Evolutionary conservation across 2,888 invertebrate genomes (phyloP).

Genomic region (Sthenelais limicola): DNA sequence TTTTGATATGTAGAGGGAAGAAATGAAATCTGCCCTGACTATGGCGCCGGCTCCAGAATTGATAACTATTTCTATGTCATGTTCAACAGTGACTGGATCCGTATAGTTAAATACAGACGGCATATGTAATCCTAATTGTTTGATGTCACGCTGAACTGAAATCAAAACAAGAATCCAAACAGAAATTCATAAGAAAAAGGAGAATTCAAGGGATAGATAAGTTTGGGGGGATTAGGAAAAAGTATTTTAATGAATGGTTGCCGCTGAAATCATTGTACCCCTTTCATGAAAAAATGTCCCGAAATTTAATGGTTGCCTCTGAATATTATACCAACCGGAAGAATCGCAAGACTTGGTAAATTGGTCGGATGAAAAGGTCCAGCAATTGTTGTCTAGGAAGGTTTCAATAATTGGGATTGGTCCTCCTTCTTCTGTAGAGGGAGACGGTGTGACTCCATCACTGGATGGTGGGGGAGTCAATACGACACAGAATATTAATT

Average conservation of each 20-base stretch:
- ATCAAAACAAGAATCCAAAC: background rate
- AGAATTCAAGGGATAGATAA: too few relatives aligned
- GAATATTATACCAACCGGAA: too few relatives aligned
- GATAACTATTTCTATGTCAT: slow-evolving; percentile 1
- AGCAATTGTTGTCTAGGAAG: slow-evolving; percentile 7
- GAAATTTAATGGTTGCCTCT: too few relatives aligned
- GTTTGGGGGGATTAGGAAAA: too few relatives aligned
- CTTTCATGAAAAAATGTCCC: too few relatives aligned
- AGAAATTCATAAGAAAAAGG: too few relatives aligned
- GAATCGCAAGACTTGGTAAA: background rate
- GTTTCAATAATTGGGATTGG: background rate
- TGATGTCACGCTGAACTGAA: slow-evolving; percentile 8
- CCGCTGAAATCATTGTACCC: too few relatives aligned
- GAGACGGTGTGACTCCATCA: too few relatives aligned
- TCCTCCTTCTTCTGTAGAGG: background rate
- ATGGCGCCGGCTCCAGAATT: background rate
- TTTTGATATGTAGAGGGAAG: background rate
- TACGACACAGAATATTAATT: background rate
- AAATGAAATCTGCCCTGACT: background rate
- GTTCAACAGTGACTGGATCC: background rate
- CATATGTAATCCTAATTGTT: background rate
- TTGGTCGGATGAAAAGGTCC: background rate
- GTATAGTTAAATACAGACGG: background rate
- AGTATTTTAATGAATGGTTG: too few relatives aligned
- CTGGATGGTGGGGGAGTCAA: too few relatives aligned